Evolutionary conservation across 2,797 vertebrate species (phyloP).

Genomic region (Notolabrus celidotus): DNA sequence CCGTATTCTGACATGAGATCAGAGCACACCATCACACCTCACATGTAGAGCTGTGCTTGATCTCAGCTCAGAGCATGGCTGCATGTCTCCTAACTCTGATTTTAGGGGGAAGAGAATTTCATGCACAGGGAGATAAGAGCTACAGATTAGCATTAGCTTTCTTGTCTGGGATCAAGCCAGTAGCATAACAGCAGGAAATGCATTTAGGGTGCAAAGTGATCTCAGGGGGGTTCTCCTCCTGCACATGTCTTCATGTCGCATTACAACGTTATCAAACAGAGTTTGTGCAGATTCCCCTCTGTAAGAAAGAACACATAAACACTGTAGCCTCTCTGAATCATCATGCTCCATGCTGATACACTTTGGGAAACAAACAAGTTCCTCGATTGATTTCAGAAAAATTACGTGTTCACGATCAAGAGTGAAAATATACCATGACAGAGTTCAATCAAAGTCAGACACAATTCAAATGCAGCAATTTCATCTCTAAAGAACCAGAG

Average conservation of each 20-base stretch:
- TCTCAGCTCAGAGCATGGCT: constrained; percentile 62
- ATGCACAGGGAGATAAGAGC: constrained; percentile 56
- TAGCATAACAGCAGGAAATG: constrained; percentile 53
- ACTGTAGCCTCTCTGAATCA: constrained; percentile 38
- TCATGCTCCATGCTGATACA: constrained; percentile 60
- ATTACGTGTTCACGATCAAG: constrained; percentile 15
- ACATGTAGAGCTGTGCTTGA: constrained; percentile 17
- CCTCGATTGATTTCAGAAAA: constrained; percentile 17
- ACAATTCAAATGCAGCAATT: constrained; percentile 1
- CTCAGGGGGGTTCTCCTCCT: constrained; percentile 6
- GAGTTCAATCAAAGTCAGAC: not conserved
- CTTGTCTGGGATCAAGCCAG: constrained; percentile 43
- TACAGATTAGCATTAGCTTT: constrained; percentile 38
- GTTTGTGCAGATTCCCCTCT: not conserved
- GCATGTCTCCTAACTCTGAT: constrained; percentile 26
- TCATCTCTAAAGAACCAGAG: not conserved
- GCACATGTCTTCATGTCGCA: constrained; percentile 2
- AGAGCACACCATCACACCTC: constrained; percentile 1
- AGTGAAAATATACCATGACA: constrained; percentile 3
- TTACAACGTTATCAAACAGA: constrained; percentile 16
- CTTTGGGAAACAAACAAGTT: constrained; percentile 18
- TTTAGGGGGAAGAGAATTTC: constrained; percentile 35
- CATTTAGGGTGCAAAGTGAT: constrained; percentile 45
- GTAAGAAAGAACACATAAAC: not conserved
- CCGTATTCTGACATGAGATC: constrained; percentile 56